A percentile compares a stretch with the other conserved stretches of the same genome.
Conservation (phyloP, 2,113 vertebrate species). For the Pteronura brasiliensis region DNA sequence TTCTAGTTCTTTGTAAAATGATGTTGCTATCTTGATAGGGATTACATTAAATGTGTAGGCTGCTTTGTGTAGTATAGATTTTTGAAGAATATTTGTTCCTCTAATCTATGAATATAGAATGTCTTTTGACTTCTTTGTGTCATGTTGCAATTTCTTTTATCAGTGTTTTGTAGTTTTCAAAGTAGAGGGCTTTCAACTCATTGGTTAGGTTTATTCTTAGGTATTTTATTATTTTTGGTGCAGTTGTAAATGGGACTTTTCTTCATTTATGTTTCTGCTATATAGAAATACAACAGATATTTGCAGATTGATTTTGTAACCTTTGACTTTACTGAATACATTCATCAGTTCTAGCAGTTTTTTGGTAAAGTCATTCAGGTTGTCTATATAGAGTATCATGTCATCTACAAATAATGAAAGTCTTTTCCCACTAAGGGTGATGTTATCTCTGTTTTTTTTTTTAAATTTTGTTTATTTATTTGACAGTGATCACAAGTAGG, state of each 20-base stretch:
- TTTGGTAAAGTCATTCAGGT: too few species aligned
- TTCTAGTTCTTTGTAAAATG: not conserved
- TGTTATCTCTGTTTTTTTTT: too few species aligned
- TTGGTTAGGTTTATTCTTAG: not conserved
- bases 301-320: not conserved
- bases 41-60: not conserved
- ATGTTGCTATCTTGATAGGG: not conserved
- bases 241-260: not conserved
- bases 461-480: too few species aligned
- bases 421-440: too few species aligned
- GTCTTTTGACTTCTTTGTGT: not conserved
- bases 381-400: too few species aligned
- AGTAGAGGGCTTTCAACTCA: not conserved
- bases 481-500: too few species aligned
- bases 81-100: not conserved
- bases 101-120: not conserved
- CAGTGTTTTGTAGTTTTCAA: not conserved
- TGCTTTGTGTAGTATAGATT: not conserved
- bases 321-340: too few species aligned
- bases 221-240: not conserved
- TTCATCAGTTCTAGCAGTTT: too few species aligned
- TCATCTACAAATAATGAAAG: too few species aligned
- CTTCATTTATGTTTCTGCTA: not conserved
- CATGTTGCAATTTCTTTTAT: not conserved
- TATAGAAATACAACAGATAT: not conserved